Conservation (phyloP, 2,888 invertebrate species). For the Apodemia mormo region DNA sequence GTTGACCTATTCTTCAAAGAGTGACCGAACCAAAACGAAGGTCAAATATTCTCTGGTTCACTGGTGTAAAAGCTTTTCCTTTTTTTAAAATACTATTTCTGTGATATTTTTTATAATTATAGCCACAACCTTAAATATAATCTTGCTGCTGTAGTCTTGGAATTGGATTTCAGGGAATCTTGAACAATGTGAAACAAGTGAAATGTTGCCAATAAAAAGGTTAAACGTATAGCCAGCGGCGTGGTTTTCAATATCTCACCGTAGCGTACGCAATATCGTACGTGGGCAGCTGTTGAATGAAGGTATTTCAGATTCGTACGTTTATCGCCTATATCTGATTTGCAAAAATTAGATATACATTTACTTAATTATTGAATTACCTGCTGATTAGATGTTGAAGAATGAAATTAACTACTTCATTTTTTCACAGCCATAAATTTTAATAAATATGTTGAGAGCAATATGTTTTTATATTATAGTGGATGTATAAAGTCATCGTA, state of each 20-base stretch:
- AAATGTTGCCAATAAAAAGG: conserved; percentile 53
- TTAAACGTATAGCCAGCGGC: conserved; percentile 66
- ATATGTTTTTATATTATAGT: too few species aligned
- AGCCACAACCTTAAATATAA: too few species aligned
- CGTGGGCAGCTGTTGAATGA: conserved; percentile 21
- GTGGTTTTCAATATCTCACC: conserved; percentile 75
- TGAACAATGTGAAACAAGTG: too few species aligned
- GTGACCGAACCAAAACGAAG: too few species aligned
- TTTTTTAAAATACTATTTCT: too few species aligned
- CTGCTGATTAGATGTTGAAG: background rate
- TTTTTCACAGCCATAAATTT: background rate
- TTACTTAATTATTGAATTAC: background rate
- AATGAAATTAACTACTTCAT: background rate
- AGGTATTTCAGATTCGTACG: conserved; percentile 9
- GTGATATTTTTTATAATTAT: too few species aligned
- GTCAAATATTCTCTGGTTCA: too few species aligned
- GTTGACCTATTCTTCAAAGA: too few species aligned
- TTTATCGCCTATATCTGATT: conserved; percentile 17
- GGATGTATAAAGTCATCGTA: too few species aligned
- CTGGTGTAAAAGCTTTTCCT: too few species aligned
- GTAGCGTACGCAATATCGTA: conserved; percentile 38
- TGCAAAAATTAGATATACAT: background rate
- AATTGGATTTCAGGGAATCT: too few species aligned
- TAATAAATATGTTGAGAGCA: background rate
- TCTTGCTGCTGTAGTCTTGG: too few species aligned